Conservation (phyloP, 2,113 vertebrate genomes). For the Ptychochromis oligacanthus region DNA sequence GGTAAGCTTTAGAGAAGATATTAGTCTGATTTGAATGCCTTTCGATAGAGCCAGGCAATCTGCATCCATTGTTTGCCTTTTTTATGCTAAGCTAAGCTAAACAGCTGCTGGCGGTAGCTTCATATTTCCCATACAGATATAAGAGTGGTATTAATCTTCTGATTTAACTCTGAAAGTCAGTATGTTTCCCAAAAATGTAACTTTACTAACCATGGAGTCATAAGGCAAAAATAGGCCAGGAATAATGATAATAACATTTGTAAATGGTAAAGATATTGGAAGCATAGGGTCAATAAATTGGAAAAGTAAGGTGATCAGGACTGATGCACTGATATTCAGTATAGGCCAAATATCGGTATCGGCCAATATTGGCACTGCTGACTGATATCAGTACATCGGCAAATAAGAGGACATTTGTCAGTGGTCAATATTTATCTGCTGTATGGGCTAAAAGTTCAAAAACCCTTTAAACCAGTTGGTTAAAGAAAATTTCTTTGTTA, state of each 20-base stretch:
- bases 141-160: background rate
- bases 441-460: background rate
- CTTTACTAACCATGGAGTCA: background rate
- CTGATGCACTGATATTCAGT: too few relatives aligned
- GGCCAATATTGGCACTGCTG: background rate
- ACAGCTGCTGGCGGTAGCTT: background rate
- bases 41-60: background rate
- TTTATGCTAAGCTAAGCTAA: background rate
- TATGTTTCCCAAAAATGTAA: background rate
- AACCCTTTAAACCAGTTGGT: background rate
- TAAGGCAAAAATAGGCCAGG: background rate
- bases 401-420: background rate
- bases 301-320: background rate
- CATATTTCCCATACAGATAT: background rate
- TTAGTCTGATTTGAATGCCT: background rate
- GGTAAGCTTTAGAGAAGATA: background rate
- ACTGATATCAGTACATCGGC: background rate
- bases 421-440: background rate
- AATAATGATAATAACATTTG: background rate
- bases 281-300: background rate
- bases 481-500: background rate
- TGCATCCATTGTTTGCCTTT: background rate
- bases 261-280: background rate
- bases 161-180: background rate
- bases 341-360: background rate